Evolutionary conservation across 2,113 vertebrate genomes (phyloP).

Genomic region (Eleginops maclovinus): DNA sequence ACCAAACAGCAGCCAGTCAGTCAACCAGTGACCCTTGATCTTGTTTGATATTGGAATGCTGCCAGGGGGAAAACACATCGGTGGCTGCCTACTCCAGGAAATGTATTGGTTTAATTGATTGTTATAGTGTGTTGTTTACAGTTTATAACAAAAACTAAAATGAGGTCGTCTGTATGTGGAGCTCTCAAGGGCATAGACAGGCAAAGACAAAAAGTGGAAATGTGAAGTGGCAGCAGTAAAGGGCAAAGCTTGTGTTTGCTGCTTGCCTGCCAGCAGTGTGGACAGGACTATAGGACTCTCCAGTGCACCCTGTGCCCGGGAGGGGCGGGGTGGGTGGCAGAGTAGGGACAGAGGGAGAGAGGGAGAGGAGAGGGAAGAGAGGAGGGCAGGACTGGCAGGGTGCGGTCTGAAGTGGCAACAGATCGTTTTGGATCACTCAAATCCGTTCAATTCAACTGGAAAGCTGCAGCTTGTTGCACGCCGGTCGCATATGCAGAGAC

Average conservation of each 20-base stretch:
- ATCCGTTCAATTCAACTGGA: conserved; percentile 84
- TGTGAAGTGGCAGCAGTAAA: conserved; percentile 48
- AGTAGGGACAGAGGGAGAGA: conserved; percentile 67
- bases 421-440: conserved; percentile 88
- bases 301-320: conserved; percentile 82
- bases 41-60: conserved; percentile 39
- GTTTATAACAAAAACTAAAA: not conserved
- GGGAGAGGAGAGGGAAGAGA: conserved; percentile 69
- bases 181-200: conserved; percentile 46
- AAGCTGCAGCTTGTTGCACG: conserved; percentile 74
- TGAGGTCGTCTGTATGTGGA: not conserved
- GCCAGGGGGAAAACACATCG: not conserved
- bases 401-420: conserved; percentile 92
- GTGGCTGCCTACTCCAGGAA: conserved; percentile 34
- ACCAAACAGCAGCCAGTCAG: conserved; percentile 8
- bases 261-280: conserved; percentile 59
- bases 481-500: conserved; percentile 60
- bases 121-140: conserved; percentile 45
- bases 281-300: conserved; percentile 74
- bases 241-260: conserved; percentile 54
- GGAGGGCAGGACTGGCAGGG: conserved; percentile 88
- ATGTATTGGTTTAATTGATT: conserved; percentile 64
- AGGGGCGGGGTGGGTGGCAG: conserved; percentile 85
- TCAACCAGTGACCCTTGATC: conserved; percentile 46
- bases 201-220: conserved; percentile 46